Base-by-base conservation (phyloP, 2,113 vertebrate species). In the Anarhynchus alexandrinus region DNA sequence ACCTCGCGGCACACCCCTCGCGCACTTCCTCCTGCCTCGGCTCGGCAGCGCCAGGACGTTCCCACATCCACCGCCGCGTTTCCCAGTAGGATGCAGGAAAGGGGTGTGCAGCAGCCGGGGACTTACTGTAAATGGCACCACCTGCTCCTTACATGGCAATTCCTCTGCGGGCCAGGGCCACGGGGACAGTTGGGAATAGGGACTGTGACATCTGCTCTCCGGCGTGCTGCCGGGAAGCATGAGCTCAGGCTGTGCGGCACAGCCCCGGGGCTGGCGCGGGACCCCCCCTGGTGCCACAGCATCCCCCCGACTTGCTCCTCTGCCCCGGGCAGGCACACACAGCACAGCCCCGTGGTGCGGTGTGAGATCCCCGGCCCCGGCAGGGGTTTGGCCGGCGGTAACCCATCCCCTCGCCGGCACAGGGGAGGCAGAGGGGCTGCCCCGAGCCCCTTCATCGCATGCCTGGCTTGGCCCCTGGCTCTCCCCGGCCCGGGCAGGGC, bases 81-180 rank as follows among this genome's bases (percentile, higher is more conserved):
- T 95, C 90, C 87, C 83, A 71, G 23, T 69, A 88, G 23, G 85
- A 86, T 79, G 92, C 70, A 92, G 89, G 93, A 88, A 82, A 78
- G 43, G 95, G 72, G 82, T 52, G 38, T 49, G 77, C 91, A 47
- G 88, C 58, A 55, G 96, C 95, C 36, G 97, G 95, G 96, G 87
- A 92, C 81, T 98, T 97, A 98, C 97, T 94, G 98, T 97, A 97
- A 98, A 94, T 83, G 90, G 83, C 95, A 88, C 96, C 96, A 94
- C 81, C 96, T 97, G 95, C 94, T 96, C 95, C 95, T 94, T 93
- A 93, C 94, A 9, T 79, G 82, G 87, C 96, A 95, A 71, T 71
- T 92, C 86, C 42, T 86, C 40, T 45, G 32, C 4, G 5, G 58
- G 47, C 80, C 54, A 2, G 59, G 82, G 64, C 64, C 78, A 42